Evolutionary conservation across 2,113 vertebrate genomes (phyloP).

Genomic region (Nesospiza acunhae): DNA sequence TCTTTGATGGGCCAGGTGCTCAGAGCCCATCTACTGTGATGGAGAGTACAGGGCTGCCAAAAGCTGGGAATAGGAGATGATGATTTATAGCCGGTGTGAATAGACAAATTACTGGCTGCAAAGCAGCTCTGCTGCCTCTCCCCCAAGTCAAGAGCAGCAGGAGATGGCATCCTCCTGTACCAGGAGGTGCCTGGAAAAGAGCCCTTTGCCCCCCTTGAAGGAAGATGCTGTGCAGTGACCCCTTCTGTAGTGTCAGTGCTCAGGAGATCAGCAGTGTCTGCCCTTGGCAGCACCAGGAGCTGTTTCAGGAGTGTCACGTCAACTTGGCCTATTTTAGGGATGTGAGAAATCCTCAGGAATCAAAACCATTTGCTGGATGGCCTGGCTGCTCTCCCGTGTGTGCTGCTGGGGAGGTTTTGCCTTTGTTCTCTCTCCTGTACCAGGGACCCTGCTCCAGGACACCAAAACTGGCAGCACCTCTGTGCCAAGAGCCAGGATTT

Average conservation of each 20-base stretch:
- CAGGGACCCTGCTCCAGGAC: neutral
- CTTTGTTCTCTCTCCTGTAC: neutral
- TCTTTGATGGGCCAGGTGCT: neutral
- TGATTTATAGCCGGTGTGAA: accelerated
- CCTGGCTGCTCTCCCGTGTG: neutral
- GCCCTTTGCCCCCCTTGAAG: neutral
- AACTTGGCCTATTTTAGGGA: constrained; percentile 42
- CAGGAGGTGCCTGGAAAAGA: neutral
- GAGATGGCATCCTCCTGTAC: neutral
- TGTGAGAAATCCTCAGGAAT: constrained; percentile 29
- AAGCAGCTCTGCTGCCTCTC: neutral
- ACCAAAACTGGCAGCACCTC: neutral
- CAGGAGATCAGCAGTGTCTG: neutral
- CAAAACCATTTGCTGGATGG: neutral
- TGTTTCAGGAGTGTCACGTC: neutral
- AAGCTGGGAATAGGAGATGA: neutral
- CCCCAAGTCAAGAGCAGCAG: neutral
- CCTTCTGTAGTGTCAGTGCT: neutral
- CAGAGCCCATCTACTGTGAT: neutral
- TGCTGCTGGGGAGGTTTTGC: neutral
- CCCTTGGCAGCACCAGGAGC: neutral
- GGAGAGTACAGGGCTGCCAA: neutral
- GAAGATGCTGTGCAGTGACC: neutral
- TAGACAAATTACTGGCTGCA: neutral
- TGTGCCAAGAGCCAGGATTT: neutral